phyloP scores from a whole-genome alignment of 2,797 vertebrate genomes.

The Poeciliopsis infans region DNA sequence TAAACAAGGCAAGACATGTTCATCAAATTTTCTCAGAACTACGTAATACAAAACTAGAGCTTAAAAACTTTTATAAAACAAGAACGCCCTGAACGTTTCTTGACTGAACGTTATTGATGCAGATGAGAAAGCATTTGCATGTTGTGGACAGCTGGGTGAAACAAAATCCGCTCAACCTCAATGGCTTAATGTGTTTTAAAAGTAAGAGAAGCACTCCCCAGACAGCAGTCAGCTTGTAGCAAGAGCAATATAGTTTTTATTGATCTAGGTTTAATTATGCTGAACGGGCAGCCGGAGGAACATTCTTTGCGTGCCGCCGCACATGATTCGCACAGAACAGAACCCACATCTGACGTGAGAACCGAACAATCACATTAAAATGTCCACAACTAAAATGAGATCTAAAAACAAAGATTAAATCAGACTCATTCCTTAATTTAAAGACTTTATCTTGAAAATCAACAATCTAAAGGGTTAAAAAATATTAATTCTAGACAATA shows the following conservation, averaged over 20 bases:
- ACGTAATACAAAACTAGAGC: background rate
- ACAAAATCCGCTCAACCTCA: background rate
- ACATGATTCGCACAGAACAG: conserved; percentile 63
- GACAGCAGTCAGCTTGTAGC: conserved; percentile 48
- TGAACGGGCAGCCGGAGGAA: conserved; percentile 59
- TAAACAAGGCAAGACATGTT: background rate
- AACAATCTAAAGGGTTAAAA: conserved; percentile 65
- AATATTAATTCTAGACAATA: conserved; percentile 48
- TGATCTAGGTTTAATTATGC: conserved; percentile 74
- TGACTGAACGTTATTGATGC: background rate
- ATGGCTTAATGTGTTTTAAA: background rate
- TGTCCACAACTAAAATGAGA: conserved; percentile 52
- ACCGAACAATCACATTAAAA: conserved; percentile 61
- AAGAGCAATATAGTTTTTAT: conserved; percentile 78
- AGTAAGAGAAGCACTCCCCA: conserved; percentile 21
- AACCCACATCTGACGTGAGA: conserved; percentile 45
- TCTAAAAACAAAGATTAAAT: conserved; percentile 25
- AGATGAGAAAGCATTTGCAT: background rate
- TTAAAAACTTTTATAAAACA: background rate
- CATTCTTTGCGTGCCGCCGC: conserved; percentile 64
- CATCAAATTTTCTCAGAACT: background rate
- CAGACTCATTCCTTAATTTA: conserved; percentile 6
- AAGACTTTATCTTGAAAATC: conserved; percentile 37
- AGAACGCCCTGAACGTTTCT: background rate
- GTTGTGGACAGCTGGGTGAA: background rate